Evolutionary conservation across 2,888 invertebrate species (phyloP).

Genomic region (Parapristionchus giblindavisi): DNA sequence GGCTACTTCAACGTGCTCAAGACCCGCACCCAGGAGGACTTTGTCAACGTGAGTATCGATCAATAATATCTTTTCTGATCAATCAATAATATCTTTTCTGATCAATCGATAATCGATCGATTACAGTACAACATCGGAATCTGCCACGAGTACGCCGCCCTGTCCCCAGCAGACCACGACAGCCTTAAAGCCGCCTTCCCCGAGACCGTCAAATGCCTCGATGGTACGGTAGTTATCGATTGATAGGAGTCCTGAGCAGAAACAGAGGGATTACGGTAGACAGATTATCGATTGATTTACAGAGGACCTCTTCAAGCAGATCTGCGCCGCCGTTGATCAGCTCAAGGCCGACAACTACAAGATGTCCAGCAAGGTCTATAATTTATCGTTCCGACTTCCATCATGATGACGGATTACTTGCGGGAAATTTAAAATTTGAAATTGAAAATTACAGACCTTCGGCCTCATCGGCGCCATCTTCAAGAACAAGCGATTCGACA

Average conservation of each 20-base stretch:
- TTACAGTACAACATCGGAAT: slow-evolving; percentile 29
- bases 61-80: background rate
- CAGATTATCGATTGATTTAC: too few relatives aligned
- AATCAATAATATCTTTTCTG: background rate
- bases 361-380: slow-evolving; percentile 25
- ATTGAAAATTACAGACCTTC: background rate
- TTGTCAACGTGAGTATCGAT: slow-evolving; percentile 14
- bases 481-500: slow-evolving; percentile 32
- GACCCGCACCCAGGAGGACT: slow-evolving; percentile 27
- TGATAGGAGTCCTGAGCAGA: too few relatives aligned
- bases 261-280: too few relatives aligned
- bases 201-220: slow-evolving; percentile 28
- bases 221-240: slow-evolving; percentile 15
- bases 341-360: slow-evolving; percentile 32
- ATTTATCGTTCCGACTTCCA: background rate
- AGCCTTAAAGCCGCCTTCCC: slow-evolving; percentile 24
- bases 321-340: slow-evolving; percentile 31
- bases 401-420: background rate
- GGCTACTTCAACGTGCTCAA: slow-evolving; percentile 31
- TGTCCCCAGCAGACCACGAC: background rate
- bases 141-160: slow-evolving; percentile 17
- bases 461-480: slow-evolving; percentile 19
- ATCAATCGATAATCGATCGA: background rate
- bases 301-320: slow-evolving; percentile 38
- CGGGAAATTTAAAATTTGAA: background rate